Percentiles rank a stretch among this genome's conserved stretches.
phyloP scores from a whole-genome alignment of 2,797 vertebrate genomes.

The Gymnothorax reevesii region DNA sequence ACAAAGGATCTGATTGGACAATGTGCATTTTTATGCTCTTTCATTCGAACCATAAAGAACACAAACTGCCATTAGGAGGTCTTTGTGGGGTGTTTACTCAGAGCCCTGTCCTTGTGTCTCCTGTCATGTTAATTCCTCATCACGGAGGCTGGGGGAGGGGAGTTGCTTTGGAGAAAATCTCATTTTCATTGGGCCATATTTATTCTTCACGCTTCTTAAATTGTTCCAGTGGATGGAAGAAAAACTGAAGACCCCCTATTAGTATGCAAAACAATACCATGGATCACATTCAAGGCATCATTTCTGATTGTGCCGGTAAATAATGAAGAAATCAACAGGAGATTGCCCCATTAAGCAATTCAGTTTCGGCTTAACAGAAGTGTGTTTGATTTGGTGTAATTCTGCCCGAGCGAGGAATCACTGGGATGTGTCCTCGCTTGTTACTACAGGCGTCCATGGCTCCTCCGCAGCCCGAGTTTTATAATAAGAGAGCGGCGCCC shows the following conservation, averaged over 20 bases:
- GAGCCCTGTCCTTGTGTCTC: neutral
- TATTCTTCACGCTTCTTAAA: neutral
- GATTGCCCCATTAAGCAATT: constrained; percentile 73
- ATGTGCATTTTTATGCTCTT: neutral
- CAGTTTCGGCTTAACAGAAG: constrained; percentile 71
- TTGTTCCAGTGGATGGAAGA: constrained; percentile 53
- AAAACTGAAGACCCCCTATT: constrained; percentile 59
- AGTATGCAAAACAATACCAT: constrained; percentile 68
- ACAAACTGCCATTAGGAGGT: neutral
- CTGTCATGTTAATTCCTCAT: constrained; percentile 29
- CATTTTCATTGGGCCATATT: constrained; percentile 33
- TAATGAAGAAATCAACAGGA: constrained; percentile 60
- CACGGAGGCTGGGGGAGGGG: neutral
- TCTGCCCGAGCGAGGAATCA: constrained; percentile 57
- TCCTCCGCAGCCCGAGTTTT: constrained; percentile 60
- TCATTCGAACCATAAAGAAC: neutral
- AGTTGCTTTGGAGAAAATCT: constrained; percentile 34
- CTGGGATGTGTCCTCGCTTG: constrained; percentile 61
- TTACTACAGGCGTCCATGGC: constrained; percentile 48
- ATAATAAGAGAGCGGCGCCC: constrained; percentile 65
- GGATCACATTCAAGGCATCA: constrained; percentile 50
- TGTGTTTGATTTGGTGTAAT: constrained; percentile 67
- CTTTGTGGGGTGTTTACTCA: neutral
- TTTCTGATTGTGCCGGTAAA: constrained; percentile 48
- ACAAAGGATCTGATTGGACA: neutral